phyloP scores from a whole-genome alignment of 1,140 invertebrate genomes.

The Bombus polaris region DNA sequence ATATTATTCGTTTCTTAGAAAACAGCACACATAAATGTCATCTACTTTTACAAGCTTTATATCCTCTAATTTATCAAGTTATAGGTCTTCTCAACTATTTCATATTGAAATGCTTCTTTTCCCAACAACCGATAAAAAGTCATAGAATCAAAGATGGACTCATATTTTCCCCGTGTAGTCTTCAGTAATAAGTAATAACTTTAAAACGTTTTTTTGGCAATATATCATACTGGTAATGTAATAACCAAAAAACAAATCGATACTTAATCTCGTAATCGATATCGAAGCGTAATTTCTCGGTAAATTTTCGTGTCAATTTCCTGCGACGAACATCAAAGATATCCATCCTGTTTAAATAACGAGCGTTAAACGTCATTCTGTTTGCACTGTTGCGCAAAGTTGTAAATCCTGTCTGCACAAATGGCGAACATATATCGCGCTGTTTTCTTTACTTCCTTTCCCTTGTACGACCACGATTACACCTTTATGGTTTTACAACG shows the following conservation, averaged over 20 bases:
- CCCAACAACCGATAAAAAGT: neutral
- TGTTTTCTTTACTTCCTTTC: neutral
- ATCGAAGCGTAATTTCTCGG: neutral
- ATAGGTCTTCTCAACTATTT: too few species aligned
- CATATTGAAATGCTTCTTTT: neutral
- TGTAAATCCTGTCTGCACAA: conserved; percentile 2
- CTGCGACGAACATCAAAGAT: neutral
- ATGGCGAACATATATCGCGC: conserved; percentile 4
- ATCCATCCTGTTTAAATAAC: neutral
- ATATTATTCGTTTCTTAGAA: neutral
- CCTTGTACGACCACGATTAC: conserved; percentile 52
- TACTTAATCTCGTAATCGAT: neutral
- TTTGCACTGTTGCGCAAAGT: conserved; percentile 43
- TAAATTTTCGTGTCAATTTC: neutral
- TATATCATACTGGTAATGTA: neutral
- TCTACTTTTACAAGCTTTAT: too few species aligned
- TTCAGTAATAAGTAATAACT: too few species aligned
- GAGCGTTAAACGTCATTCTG: neutral
- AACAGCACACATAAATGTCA: too few species aligned
- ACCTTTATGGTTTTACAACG: conserved; percentile 71
- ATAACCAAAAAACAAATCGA: neutral
- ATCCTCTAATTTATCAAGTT: too few species aligned
- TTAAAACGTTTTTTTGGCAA: neutral
- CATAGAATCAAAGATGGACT: too few species aligned
- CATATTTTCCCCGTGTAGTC: too few species aligned